Evolutionary conservation across 2,888 invertebrate species (phyloP), one percentile per base, ranked within the genome.

Genomic region (Leucophenga montana): DNA sequence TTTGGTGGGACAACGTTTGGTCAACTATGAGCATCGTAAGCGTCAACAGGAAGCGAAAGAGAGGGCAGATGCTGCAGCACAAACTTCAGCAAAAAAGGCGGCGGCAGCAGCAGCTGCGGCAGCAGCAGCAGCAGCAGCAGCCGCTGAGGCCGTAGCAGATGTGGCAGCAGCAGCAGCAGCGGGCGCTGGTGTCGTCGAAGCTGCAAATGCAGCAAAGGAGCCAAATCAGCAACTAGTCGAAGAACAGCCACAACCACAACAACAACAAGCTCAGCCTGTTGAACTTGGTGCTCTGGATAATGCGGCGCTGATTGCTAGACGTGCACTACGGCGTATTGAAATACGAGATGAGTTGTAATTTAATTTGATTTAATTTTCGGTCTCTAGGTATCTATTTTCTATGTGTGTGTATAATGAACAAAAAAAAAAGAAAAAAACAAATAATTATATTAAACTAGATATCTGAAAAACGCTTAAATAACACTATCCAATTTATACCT

Each of bases 1-100:
- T 90, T 92, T 99, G 64, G 98, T 99, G 14, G 99, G 99, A 0
- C 95, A 97, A 84, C 91, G 98, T 77, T 91, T 99, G 77, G 98
- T 99, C 33, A 99, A 99, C 90, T 99, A 99, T 90, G 97, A 99
- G 87, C 95, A 95, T 86, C 91, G 94, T 77, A 91, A 92, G 77
- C 94, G 93, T 82, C 83, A 84, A 62, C 77, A 75, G 44, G 80
- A 84, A 65, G 81, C 83, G 65, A 69, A 78, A 68, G 73, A 77
- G 22, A 71, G 75, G 11, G 71, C 71, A 0, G 85, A 85, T 3
- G 85, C 86, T 0, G 73, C 85, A 69, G 75, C 73, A 53, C 67
- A 84, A 31, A 80, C 85, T 56, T 71, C 78, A 57, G 73, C 81
- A 69, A 77, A 81, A 71, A 67, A 75, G 74, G 65, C 74, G 71